Base-by-base conservation (phyloP, 2,113 vertebrate species). In the Oryzias woworae region DNA sequence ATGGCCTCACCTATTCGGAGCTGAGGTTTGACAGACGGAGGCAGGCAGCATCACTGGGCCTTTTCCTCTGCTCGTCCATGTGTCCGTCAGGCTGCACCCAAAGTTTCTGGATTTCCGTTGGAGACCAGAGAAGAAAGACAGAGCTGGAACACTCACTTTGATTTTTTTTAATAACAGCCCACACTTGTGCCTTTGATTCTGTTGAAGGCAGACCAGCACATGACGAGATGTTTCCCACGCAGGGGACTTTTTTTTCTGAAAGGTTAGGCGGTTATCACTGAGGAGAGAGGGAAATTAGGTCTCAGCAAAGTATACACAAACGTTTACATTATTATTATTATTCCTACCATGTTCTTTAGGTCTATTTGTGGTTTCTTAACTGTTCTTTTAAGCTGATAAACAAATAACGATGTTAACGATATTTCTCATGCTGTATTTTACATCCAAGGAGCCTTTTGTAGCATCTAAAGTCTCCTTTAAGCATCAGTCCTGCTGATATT, bases 31-130 rank as follows among this genome's bases (percentile, higher is more conserved):
- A 62, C 20, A 36, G 44, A 72, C 16, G 3, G 76, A 67, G 42
- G 70, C 50, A 36, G 83, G 83, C 71, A 89, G 76, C 90, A 92
- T 91, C 81, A 70, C 75, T 79, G 16, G 53, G 62, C 31, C 46
- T 62, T 54, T 17, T 58, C 65, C 68, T 87, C 55, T 67, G 62
- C 52, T 71, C 68, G 24, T 78, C 80, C 84, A 84, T 76, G 81
- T 77, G 85, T 74, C 58, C 74, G 57, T 52, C 22, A 44, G 46
- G 58, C 43, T 12, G 31, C 62, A 53, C 22, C 52, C 36, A 36
- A 12, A 36, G 36, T 2, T 12, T 36, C 36, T 66, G 28, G 57
- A 54, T 55, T 17, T 58, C 77, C 75, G 68, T 14, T 28, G 51
- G 36, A 24, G 7, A 58, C 20, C 47, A 26, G 14, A 22, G 18